phyloP scores from a whole-genome alignment of 2,888 invertebrate species.

The Idaea straminata region DNA sequence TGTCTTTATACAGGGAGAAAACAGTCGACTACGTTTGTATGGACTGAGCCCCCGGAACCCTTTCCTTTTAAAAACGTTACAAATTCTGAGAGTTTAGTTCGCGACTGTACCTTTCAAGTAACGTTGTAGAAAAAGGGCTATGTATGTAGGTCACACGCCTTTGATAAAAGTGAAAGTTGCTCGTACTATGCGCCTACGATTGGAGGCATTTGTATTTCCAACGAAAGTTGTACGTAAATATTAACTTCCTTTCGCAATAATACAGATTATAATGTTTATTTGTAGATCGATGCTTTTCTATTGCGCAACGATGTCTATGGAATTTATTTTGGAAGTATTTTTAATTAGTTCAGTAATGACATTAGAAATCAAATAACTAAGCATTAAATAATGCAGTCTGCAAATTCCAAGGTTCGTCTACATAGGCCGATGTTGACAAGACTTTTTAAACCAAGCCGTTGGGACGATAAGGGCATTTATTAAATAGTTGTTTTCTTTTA shows the following conservation, averaged over 20 bases:
- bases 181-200: background rate
- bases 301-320: background rate
- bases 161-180: background rate
- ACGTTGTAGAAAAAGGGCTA: background rate
- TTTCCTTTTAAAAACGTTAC: no score
- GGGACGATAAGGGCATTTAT: no score
- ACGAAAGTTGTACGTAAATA: background rate
- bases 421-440: no score
- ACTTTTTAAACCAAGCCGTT: no score
- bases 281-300: background rate
- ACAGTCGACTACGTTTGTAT: no score
- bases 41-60: no score
- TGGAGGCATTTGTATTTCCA: background rate
- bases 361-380: background rate
- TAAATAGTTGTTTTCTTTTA: no score
- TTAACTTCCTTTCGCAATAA: background rate
- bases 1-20: no score
- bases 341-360: background rate
- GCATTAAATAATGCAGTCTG: no score
- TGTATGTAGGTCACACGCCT: background rate
- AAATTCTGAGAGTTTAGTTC: background rate
- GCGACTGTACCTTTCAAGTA: background rate
- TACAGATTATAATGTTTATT: background rate
- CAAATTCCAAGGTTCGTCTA: no score
- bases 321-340: background rate